Evolutionary conservation across 1,140 invertebrate species (phyloP).

Genomic region (Geopemphigus sp.): DNA sequence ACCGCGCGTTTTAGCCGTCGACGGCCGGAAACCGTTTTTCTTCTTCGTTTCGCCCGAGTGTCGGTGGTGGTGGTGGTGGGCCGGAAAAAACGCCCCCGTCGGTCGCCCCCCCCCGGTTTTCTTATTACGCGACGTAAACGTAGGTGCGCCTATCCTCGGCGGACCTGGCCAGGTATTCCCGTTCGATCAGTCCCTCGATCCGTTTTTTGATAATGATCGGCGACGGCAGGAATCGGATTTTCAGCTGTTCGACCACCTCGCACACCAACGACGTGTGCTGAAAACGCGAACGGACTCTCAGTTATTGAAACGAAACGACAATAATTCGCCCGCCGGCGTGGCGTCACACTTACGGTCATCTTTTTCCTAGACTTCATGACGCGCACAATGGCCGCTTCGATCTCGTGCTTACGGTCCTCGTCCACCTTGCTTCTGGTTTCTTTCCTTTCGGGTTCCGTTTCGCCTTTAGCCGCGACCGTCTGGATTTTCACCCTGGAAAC

Average conservation of each 20-base stretch:
- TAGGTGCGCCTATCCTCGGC: constrained; percentile 75
- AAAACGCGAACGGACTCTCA: constrained; percentile 54
- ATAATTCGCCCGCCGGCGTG: too few species aligned
- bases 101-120: too few species aligned
- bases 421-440: constrained; percentile 97
- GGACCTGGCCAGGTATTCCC: constrained; percentile 96
- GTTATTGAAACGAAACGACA: too few species aligned
- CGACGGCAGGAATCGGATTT: constrained; percentile 93
- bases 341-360: constrained; percentile 69
- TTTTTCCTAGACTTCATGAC: constrained; percentile 99
- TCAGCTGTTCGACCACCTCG: constrained; percentile 96
- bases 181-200: constrained; percentile 97
- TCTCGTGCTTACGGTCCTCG: constrained; percentile 99
- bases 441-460: constrained; percentile 96
- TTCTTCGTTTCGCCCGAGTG: too few species aligned
- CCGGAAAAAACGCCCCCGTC: too few species aligned
- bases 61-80: too few species aligned
- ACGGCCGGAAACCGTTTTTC: too few species aligned
- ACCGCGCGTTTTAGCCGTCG: too few species aligned
- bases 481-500: constrained; percentile 81
- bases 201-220: constrained; percentile 98
- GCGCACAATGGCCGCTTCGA: constrained; percentile 98
- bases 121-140: constrained; percentile 22
- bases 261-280: constrained; percentile 93
- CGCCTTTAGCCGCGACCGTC: constrained; percentile 93